Percentiles rank a stretch among this genome's conserved stretches.
phyloP scores from a whole-genome alignment of 30 jellyfish, hydroid and myxozoan species.

The Cassiopea xamachana region DNA sequence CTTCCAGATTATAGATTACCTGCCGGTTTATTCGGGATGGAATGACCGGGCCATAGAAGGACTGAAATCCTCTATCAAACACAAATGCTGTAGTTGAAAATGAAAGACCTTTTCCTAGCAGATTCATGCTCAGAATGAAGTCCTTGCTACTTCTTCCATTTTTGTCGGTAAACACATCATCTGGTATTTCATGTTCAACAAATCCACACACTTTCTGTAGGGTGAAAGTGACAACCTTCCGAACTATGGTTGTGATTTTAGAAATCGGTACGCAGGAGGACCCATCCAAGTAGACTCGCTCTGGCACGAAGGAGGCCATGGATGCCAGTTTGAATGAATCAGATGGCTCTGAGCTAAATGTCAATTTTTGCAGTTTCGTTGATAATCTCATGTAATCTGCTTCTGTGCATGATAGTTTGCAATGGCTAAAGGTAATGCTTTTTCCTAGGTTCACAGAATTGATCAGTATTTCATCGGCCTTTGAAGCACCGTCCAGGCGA shows the following conservation, averaged over 20 bases:
- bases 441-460: conserved; percentile 30
- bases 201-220: conserved; percentile 78
- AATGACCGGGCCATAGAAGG: conserved; percentile 70
- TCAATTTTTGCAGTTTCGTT: conserved; percentile 29
- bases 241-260: conserved; percentile 34
- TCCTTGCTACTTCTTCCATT: conserved; percentile 55
- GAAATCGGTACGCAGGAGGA: conserved; percentile 43
- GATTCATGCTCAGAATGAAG: conserved; percentile 40
- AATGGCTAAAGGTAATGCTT: conserved; percentile 49
- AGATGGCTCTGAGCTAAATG: conserved; percentile 41
- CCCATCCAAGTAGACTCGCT: conserved; percentile 50
- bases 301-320: conserved; percentile 21
- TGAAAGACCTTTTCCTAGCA: conserved; percentile 25
- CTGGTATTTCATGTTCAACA: conserved; percentile 58
- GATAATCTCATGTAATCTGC: conserved; percentile 19
- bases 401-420: conserved; percentile 51
- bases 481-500: conserved; percentile 35
- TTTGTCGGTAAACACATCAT: conserved; percentile 61
- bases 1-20: conserved; percentile 46
- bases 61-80: conserved; percentile 68
- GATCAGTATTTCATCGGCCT: conserved; percentile 41
- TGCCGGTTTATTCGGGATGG: conserved; percentile 37
- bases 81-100: conserved; percentile 27
- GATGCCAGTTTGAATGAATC: conserved; percentile 27
- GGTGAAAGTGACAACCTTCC: conserved; percentile 41